Base-by-base conservation (phyloP, 2,113 vertebrate genomes). In the Tangachromis dhanisi region DNA sequence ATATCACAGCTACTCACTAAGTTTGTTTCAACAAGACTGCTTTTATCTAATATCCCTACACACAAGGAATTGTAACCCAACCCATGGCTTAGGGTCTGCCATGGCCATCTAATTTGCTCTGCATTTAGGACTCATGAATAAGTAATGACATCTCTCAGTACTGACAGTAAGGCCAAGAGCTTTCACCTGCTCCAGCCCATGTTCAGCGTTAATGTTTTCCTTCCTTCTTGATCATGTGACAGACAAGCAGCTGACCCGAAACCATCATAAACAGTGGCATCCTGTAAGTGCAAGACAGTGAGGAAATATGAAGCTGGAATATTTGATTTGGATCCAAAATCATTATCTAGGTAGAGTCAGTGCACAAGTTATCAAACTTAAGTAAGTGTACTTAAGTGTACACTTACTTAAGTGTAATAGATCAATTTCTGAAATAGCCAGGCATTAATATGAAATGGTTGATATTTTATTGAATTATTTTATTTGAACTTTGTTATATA, bases 121-220 rank as follows among this genome's bases (percentile, higher is more conserved):
- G 90, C 90, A 94, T 95, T 95, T 95, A 95, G 92, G 94, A 90
- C 93, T 95, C 95, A 96, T 96, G 95, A 96, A 96, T 96, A 95
- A 95, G 93, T 96, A 95, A 96, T 95, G 93, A 86, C 90, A 86
- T 95, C 94, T 94, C 92, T 93, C 93, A 93, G 93, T 89, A 82
- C 94, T 96, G 94, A 95, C 95, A 96, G 95, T 94, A 92, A 94
- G 92, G 90, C 95, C 95, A 84, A 89, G 92, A 93, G 95, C 95
- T 94, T 94, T 95, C 94, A 95, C 94, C 95, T 95, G 95, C 95
- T 94, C 95, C 88, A 86, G 91, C 89, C 93, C 91, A 87, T 95
- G 95, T 95, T 95, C 94, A 93, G 95, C 93, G 94, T 96, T 96
- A 95, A 96, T 96, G 95, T 96, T 96, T 93, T 95, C 86, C 93